Evolutionary conservation across 2,797 vertebrate genomes (phyloP).

Genomic region (Pseudomugil gertrudae): DNA sequence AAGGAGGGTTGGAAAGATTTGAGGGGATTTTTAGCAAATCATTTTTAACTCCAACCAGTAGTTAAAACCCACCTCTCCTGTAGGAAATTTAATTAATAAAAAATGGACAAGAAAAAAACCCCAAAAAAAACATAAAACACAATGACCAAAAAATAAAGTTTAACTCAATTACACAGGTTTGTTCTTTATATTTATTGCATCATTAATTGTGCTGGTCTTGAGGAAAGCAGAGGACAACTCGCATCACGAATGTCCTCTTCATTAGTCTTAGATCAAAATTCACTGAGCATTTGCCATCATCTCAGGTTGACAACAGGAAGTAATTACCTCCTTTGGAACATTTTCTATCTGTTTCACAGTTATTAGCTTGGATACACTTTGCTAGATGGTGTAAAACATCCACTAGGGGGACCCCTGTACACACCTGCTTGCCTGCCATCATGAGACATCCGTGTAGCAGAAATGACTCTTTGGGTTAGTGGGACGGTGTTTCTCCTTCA

Average conservation of each 20-base stretch:
- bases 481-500: constrained; percentile 46
- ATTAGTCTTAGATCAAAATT: constrained; percentile 46
- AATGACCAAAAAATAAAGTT: constrained; percentile 83
- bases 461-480: constrained; percentile 57
- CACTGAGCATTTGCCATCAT: constrained; percentile 27
- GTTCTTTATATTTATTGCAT: constrained; percentile 50
- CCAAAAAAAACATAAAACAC: constrained; percentile 64
- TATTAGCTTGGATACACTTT: constrained; percentile 53
- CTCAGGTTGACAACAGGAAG: constrained; percentile 42
- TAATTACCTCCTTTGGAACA: constrained; percentile 43
- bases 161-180: constrained; percentile 73
- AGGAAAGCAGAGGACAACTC: not conserved
- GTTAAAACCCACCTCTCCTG: constrained; percentile 65
- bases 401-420: constrained; percentile 59
- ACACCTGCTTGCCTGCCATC: not conserved
- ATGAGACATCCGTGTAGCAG: constrained; percentile 19
- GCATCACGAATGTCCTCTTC: constrained; percentile 40
- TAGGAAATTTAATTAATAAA: constrained; percentile 81
- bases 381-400: constrained; percentile 29
- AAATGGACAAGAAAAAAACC: constrained; percentile 78
- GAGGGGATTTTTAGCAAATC: constrained; percentile 67
- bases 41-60: constrained; percentile 57
- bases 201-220: constrained; percentile 12
- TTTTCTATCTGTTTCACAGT: constrained; percentile 22
- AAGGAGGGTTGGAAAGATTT: constrained; percentile 55